Evolutionary conservation across 1,140 invertebrate genomes (phyloP), one percentile per base, ranked within the genome.

Genomic region (Atta cephalotes): DNA sequence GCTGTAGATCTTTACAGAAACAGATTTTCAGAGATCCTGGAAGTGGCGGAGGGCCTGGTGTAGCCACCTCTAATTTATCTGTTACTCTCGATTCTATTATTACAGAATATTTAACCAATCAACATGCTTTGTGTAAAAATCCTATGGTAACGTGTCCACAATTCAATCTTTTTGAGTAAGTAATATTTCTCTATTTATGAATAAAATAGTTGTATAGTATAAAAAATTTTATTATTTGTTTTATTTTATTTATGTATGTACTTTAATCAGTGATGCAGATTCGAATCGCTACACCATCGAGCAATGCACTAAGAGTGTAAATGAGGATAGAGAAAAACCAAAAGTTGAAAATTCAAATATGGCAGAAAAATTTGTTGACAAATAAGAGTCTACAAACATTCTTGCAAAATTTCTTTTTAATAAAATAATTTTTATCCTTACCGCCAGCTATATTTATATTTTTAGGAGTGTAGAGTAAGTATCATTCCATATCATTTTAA

Each of bases 71-170:
- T 14, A 94, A 95, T 90, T 89, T 93, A 91, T 84, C 96, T 90
- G 96, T 98, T 25, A 98, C 97, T 0, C 95, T 99, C 28, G 98
- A 99, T 94, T 97, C 98, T 39, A 99, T 99, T 93, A 98, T 99
- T 58, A 99, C 98, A 0, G 98, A 99, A 95, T 99, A 99, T 95
- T 96, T 99, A 58, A 98, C 98, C 62, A 99, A 99, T 95, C 99
- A 99, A 94, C 98, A 98, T 94, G 97, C 98, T n/a, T 95, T 98
- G 4, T 98, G 98, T 95, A 98, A 98, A 96, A 98, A 98, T 95
- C 98, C 98, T 5, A 98, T 98, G 96, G 97, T 97, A 35, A 98
- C 98, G 0, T 98, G 98, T 95, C 98, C 98, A 14, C 97, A 98
- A 93, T 98, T 99, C 92, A 98, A 98, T 95, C 95, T 99, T 49